Base-by-base conservation (phyloP, 2,113 vertebrate genomes). In the Oreochromis spilurus region DNA sequence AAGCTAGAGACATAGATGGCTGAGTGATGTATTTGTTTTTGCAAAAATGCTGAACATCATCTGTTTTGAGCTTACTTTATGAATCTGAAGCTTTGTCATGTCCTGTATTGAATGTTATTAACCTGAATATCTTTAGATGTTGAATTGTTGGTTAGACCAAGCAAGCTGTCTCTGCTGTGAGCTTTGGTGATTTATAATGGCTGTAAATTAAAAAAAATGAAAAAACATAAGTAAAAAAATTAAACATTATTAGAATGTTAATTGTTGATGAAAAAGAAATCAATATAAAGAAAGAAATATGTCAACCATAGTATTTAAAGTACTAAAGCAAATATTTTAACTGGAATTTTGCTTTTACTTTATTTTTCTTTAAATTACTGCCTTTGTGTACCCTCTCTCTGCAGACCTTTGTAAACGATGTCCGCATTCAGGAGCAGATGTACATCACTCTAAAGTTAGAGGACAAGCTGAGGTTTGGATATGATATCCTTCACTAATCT, bases 401-500 rank as follows among this genome's bases (percentile, higher is more conserved):
- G 4, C 92, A 99, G 99, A 99, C 99, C 1, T 99, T 99, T 96
- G 97, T 99, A 84, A 99, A 99, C 87, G 98, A 99, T 93, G 96
- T 98, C 79, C 97, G 99, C 86, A 99, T 99, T 95, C 98, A 98
- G 91, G 99, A 99, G 90, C 99, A 99, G 94, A 99, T 97, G 84
- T 99, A 99, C 31, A 97, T 99, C 92, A 99, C 98, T 62, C 96
- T 99, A 94, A 99, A 99, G 94, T 93, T 99, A 90, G 98, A 99
- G 94, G 98, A 99, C 95, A 99, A 98, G 93, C 93, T 99, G 92
- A 97, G 98, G 96, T 99, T 99, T 97, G 99, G 99, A 94, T 99
- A 99, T 97, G 98, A 99, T 99, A 99, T 99, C 99, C 98, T 99
- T 95, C 13, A 67, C 43, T 84, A 36, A 79, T 9, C 34, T 82